Conservation (phyloP, 2,888 invertebrate species). For the Cheilosia vulpina region DNA sequence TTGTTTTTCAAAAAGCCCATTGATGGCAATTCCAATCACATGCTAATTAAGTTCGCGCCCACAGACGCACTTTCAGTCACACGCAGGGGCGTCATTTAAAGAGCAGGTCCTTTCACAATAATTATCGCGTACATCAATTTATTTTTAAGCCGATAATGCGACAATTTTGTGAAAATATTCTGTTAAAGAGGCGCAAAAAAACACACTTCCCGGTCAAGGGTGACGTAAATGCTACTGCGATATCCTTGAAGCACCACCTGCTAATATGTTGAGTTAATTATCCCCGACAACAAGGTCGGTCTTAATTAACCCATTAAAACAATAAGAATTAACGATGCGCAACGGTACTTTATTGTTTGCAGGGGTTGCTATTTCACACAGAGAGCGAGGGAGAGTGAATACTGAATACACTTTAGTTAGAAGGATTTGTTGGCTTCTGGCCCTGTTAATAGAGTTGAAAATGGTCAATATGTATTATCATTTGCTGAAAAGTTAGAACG, state of each 20-base stretch:
- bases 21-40: slow-evolving; percentile 19
- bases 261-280: slow-evolving; percentile 59
- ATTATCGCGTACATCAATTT: slow-evolving; percentile 14
- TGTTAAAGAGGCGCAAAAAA: slow-evolving; percentile 15
- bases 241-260: slow-evolving; percentile 63
- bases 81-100: not conserved
- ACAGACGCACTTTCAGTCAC: not conserved
- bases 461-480: slow-evolving; percentile 8
- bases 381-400: not conserved
- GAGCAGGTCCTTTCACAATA: not conserved
- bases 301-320: slow-evolving; percentile 70
- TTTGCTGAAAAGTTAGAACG: not conserved
- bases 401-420: not conserved
- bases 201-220: slow-evolving; percentile 47
- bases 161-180: slow-evolving; percentile 56
- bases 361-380: slow-evolving; percentile 11
- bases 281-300: slow-evolving; percentile 42
- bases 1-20: not conserved
- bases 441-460: not conserved
- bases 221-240: slow-evolving; percentile 45
- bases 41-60: slow-evolving; percentile 32
- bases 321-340: slow-evolving; percentile 66
- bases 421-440: not conserved
- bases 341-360: slow-evolving; percentile 40
- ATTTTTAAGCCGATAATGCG: slow-evolving; percentile 33